Base-by-base conservation (phyloP, 2,797 vertebrate species). In the Martes flavigula region DNA sequence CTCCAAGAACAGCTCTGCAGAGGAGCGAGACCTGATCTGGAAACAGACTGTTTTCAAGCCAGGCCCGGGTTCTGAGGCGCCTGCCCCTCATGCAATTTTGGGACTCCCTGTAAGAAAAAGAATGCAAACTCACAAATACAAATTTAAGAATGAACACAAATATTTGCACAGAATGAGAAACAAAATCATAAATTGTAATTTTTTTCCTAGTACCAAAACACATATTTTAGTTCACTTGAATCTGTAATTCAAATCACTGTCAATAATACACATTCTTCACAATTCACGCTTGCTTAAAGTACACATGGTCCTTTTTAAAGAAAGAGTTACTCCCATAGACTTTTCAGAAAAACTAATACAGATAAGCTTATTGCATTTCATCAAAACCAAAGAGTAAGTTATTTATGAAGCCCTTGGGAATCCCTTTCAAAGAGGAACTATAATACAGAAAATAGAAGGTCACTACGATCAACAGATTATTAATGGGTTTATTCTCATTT, bases 401-500 rank as follows among this genome's bases (percentile, higher is more conserved):
- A 78, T 77, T 94, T 84, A 70, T 60, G 17, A 97, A 96, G 32
- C 70, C 75, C 68, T 70, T 54, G 13, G 38, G 38, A 84, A 93
- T 56, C 23, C 46, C 85, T 91, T 91, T 88, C 93, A 89, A 86
- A 88, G 62, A 48, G 23, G 7, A 96, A 94, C 88, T 21, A 87
- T 1, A 94, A 79, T 48, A 84, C 54, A 84, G 25, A 79, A 95
- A 85, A 91, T 56, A 89, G 78, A 92, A 94, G 40, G 54, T 64
- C 25, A 66, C 13, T 17, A 72, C 13, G 12, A 90, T 73, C 86
- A 90, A 93, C 78, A 91, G 60, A 87, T 20, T 84, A 40, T 60
- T 82, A 72, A 79, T 83, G 54, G 77, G 30, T 79, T 95, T 87
- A 87, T 66, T 96, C 70, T 94, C 83, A 84, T n/a, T 5, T 85